Base-by-base conservation (phyloP, 2,113 vertebrate species). In the Pterophyllum scalare region DNA sequence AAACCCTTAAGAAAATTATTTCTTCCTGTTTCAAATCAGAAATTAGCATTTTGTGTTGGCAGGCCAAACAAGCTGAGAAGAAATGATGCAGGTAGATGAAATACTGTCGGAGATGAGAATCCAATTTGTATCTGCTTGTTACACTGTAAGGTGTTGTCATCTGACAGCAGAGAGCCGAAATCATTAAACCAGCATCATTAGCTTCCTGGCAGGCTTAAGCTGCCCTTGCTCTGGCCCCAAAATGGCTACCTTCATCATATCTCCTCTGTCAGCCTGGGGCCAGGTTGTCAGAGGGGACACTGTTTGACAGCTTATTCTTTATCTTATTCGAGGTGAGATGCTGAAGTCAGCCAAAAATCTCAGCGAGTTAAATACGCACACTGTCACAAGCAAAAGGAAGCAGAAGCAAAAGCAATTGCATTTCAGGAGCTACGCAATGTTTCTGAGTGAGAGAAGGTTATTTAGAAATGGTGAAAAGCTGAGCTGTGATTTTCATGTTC, bases 281-380 rank as follows among this genome's bases (percentile, higher is more conserved):
- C 86, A 87, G 79, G 67, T 76, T 92, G 90, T 88, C 76, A 88
- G 15, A 40, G 40, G 65, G 67, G 84, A 83, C 88, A 81, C 76
- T 62, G 88, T 64, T 59, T 90, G 91, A 89, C 89, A 89, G 60
- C 79, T 77, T 43, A 38, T 83, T 90, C 87, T 90, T 93, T 80
- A 90, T 90, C 67, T 78, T 56, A 70, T 79, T 85, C 85, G 85
- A 31, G 57, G 80, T 81, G 84, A 90, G 79, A 70, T 83, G 89
- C 93, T 92, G 84, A 87, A 72, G 89, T 93, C 92, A 94, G 91
- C 91, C 65, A 87, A 87, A 72, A 88, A 85, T 54, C 56, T 24
- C 31, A 43, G 43, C 59, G 54, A 38, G 76, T 76, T 90, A 80
- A 84, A 85, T 87, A 87, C 87, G 80, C 83, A 85, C 74, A n/a